phyloP scores from a whole-genome alignment of 23 tunicate species.

The Diplosoma virens region DNA sequence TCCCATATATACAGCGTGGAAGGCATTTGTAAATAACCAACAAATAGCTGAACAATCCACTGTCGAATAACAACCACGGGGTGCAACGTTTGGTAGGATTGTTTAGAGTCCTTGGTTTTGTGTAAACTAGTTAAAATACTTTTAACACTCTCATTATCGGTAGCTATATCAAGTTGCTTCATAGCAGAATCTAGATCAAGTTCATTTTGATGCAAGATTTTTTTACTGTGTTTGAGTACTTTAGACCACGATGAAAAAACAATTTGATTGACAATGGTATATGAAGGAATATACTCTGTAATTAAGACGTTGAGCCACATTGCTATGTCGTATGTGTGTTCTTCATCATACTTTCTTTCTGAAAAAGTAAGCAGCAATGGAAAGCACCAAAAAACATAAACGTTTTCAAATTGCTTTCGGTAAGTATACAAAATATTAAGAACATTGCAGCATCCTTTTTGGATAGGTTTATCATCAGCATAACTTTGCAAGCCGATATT shows the following conservation, averaged over 20 bases:
- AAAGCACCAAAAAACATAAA: slow-evolving; percentile 51
- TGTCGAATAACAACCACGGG: slow-evolving; percentile 49
- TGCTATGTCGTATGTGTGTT: slow-evolving; percentile 56
- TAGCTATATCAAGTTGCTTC: not conserved
- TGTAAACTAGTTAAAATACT: not conserved
- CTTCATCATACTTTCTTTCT: slow-evolving; percentile 16
- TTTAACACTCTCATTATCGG: not conserved
- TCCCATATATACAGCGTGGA: slow-evolving; percentile 68
- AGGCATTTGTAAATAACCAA: slow-evolving; percentile 26
- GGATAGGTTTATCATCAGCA: slow-evolving; percentile 34
- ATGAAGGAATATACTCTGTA: slow-evolving; percentile 14
- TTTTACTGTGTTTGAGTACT: not conserved
- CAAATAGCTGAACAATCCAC: slow-evolving; percentile 68
- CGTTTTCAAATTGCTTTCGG: slow-evolving; percentile 37
- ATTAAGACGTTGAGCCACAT: slow-evolving; percentile 53
- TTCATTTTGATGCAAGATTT: not conserved
- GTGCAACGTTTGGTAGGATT: slow-evolving; percentile 12
- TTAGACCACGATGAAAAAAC: slow-evolving; percentile 33
- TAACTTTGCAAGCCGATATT: slow-evolving; percentile 16
- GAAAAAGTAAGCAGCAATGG: slow-evolving; percentile 44
- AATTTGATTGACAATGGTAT: slow-evolving; percentile 10
- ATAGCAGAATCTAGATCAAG: not conserved
- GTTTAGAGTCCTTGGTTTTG: not conserved
- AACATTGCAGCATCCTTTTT: slow-evolving; percentile 25
- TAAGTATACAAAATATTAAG: slow-evolving; percentile 64